phyloP scores from a whole-genome alignment of 2,888 invertebrate genomes.

The Pristionchus entomophagus region DNA sequence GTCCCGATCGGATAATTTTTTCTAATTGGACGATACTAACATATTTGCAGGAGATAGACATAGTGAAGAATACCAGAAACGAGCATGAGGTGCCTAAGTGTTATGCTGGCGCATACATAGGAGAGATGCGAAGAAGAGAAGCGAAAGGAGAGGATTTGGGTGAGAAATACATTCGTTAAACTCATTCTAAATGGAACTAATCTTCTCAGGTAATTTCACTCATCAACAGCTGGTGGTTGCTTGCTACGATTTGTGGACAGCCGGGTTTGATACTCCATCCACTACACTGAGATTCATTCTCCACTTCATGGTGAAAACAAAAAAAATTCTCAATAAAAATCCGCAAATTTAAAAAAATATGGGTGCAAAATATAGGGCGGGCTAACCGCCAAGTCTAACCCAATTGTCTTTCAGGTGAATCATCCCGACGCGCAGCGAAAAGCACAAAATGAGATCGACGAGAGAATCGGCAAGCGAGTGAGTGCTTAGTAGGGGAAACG shows the following conservation, averaged over 20 bases:
- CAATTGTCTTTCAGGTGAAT: background rate
- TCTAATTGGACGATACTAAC: no score
- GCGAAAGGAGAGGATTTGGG: slow-evolving; percentile 6
- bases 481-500: no score
- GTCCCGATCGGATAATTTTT: background rate
- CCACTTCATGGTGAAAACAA: background rate
- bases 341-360: no score
- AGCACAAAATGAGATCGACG: background rate
- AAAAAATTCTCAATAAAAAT: no score
- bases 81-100: background rate
- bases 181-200: no score
- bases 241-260: background rate
- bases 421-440: background rate
- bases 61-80: background rate
- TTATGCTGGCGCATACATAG: background rate
- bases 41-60: background rate
- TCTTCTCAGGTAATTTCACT: background rate
- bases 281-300: slow-evolving; percentile 1
- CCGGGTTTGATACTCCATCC: slow-evolving; percentile 19
- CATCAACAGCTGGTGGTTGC: slow-evolving; percentile 7
- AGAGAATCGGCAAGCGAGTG: background rate
- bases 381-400: no score
- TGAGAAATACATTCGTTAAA: background rate
- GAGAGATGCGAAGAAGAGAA: slow-evolving; percentile 22
- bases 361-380: no score